Evolutionary conservation across 2,888 invertebrate genomes (phyloP).

Genomic region (Bimastos eiseni): DNA sequence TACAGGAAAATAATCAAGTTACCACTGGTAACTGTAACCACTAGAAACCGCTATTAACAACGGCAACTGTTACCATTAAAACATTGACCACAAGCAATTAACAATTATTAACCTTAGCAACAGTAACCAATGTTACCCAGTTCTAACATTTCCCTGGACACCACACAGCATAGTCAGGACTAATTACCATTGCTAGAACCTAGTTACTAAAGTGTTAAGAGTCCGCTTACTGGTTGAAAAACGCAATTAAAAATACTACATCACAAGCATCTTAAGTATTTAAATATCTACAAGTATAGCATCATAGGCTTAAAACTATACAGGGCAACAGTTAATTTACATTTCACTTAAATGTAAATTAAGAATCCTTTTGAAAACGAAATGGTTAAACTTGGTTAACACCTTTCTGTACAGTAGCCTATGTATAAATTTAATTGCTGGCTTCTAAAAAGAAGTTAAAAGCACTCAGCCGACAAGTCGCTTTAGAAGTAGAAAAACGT

Average conservation of each 20-base stretch:
- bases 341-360: neutral
- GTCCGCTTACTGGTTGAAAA: neutral
- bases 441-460: neutral
- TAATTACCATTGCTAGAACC: neutral
- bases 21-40: slow-evolving; percentile 2
- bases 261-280: neutral
- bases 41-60: neutral
- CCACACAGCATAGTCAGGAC: neutral
- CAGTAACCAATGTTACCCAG: neutral
- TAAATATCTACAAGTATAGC: neutral
- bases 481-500: neutral
- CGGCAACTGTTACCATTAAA: neutral
- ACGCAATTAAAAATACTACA: slow-evolving; percentile 13
- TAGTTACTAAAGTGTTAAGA: neutral
- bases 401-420: neutral
- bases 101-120: neutral
- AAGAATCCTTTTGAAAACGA: neutral
- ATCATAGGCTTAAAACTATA: neutral
- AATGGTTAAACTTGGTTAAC: neutral
- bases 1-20: neutral
- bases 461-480: neutral
- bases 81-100: neutral
- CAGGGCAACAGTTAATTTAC: neutral
- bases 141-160: slow-evolving; percentile 2
- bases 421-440: neutral